Evolutionary conservation across 2,113 vertebrate species (phyloP).

Genomic region (Eretmodus cyanostictus): DNA sequence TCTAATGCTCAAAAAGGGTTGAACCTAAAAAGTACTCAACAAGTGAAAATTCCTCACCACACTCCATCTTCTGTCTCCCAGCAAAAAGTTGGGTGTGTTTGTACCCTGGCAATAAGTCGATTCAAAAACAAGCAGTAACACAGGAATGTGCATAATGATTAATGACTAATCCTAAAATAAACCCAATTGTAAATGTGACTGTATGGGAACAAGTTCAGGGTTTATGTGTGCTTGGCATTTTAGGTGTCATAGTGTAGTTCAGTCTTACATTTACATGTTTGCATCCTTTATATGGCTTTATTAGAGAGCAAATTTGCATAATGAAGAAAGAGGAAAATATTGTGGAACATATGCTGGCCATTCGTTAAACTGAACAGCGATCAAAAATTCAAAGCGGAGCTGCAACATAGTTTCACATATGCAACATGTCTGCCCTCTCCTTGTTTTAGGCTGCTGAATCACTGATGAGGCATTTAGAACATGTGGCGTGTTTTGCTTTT

Average conservation of each 20-base stretch:
- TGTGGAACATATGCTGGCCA: background rate
- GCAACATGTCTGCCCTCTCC: background rate
- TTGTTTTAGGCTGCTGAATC: background rate
- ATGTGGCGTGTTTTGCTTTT: background rate
- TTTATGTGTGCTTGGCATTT: background rate
- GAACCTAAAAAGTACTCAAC: background rate
- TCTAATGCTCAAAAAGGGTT: background rate
- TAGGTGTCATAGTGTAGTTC: background rate
- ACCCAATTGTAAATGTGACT: background rate
- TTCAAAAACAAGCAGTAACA: background rate
- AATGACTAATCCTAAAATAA: background rate
- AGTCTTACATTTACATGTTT: background rate
- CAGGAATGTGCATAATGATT: background rate
- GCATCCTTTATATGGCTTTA: background rate
- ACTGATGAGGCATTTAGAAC: constrained; percentile 4
- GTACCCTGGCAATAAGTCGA: background rate
- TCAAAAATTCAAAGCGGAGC: background rate
- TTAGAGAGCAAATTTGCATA: background rate
- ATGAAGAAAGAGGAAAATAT: background rate
- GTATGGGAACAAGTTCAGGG: background rate
- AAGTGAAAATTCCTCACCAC: background rate
- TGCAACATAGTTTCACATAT: background rate
- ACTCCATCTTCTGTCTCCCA: background rate
- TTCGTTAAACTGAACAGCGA: background rate
- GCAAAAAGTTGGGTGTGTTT: background rate